Evolutionary conservation across 1,140 invertebrate genomes (phyloP).

Genomic region (Metaphire vulgaris): DNA sequence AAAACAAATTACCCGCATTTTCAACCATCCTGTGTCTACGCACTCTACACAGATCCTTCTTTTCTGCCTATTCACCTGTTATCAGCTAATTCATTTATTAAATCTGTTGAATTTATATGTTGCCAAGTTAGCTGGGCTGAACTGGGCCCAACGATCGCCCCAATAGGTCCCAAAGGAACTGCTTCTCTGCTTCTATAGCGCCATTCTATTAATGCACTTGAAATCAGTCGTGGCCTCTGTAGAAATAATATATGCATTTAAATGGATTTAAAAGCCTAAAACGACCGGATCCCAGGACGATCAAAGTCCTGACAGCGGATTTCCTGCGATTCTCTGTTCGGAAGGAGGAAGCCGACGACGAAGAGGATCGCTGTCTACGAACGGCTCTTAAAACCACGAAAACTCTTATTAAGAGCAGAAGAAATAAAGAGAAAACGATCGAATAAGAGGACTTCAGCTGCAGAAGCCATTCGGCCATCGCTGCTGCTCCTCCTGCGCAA

Average conservation of each 20-base stretch:
- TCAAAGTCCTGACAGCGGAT: conserved; percentile 31
- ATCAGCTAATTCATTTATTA: no score
- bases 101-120: no score
- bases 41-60: no score
- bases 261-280: conserved; percentile 13
- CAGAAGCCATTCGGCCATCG: no score
- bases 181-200: not conserved
- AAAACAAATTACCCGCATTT: not conserved
- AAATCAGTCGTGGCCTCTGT: no score
- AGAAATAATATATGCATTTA: not conserved
- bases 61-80: no score
- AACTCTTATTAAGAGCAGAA: no score
- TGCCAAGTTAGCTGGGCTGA: not conserved
- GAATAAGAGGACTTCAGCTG: no score
- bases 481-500: no score
- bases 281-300: conserved; percentile 36
- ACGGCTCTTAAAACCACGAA: no score
- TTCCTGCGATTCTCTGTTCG: conserved; percentile 14
- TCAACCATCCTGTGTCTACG: not conserved
- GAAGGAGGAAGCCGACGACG: not conserved
- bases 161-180: not conserved
- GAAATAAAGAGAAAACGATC: no score
- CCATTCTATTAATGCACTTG: not conserved
- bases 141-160: not conserved
- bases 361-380: not conserved